phyloP scores from a whole-genome alignment of 2,113 vertebrate species.

The Nanorana parkeri region DNA sequence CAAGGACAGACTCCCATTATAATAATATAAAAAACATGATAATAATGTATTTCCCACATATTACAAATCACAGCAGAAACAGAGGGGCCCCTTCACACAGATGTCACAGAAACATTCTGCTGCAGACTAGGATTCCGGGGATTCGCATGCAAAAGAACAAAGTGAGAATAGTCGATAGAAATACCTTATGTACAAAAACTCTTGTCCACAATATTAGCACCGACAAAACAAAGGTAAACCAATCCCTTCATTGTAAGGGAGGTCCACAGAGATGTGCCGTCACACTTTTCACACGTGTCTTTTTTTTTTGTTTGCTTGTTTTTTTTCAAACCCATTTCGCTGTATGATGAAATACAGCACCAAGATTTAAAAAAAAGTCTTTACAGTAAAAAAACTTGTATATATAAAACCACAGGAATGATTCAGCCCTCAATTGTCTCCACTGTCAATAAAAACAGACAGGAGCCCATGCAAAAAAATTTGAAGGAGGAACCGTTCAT shows the following conservation, averaged over 20 bases:
- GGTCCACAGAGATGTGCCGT: neutral
- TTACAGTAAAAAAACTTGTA: slow-evolving; percentile 22
- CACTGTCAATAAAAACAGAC: slow-evolving; percentile 12
- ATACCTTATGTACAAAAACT: neutral
- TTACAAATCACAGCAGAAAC: slow-evolving; percentile 9
- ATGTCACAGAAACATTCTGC: neutral
- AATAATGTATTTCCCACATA: neutral
- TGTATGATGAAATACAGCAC: slow-evolving; percentile 16
- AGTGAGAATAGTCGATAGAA: neutral
- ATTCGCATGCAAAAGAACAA: slow-evolving; percentile 3
- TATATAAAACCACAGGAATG: slow-evolving; percentile 19
- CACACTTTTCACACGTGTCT: neutral
- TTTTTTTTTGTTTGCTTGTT: neutral
- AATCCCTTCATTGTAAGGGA: neutral
- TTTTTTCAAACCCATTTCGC: slow-evolving; percentile 24
- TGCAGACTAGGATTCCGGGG: neutral
- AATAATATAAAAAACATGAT: neutral
- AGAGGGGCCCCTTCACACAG: neutral
- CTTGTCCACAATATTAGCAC: neutral
- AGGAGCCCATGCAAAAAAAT: neutral
- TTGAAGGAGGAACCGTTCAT: neutral
- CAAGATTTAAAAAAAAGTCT: neutral
- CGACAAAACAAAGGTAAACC: slow-evolving; percentile 2
- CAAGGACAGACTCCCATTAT: neutral
- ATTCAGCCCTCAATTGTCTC: neutral